Evolutionary conservation across 2,797 vertebrate species (phyloP).

Genomic region (Discoglossus pictus): DNA sequence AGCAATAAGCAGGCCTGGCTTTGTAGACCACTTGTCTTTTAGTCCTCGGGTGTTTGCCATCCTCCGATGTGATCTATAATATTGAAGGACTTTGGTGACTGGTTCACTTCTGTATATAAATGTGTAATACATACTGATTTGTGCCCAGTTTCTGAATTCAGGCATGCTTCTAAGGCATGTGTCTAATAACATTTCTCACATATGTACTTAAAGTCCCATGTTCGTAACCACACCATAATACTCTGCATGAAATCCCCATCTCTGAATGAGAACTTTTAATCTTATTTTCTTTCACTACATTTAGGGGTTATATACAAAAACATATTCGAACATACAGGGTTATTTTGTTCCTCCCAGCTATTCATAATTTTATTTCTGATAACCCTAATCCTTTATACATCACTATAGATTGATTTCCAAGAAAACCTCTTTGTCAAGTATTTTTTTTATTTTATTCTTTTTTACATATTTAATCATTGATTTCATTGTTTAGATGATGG

Average conservation of each 20-base stretch:
- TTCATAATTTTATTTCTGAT: no score
- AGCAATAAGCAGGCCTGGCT: constrained; percentile 28
- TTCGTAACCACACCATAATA: background rate
- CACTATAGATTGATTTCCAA: background rate
- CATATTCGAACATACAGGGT: no score
- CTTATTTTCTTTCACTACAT: no score
- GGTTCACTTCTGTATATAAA: constrained; percentile 40
- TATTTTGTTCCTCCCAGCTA: no score
- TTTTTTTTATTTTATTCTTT: no score
- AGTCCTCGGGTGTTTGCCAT: no score
- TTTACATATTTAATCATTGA: constrained; percentile 10
- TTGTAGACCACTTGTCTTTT: background rate
- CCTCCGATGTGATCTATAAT: background rate
- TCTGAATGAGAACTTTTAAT: no score
- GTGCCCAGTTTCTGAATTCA: background rate
- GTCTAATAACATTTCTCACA: no score
- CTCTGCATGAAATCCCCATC: background rate
- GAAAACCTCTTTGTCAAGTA: no score
- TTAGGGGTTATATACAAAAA: no score
- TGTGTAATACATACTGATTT: background rate
- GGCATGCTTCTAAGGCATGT: background rate
- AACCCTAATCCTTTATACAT: background rate
- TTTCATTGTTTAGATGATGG: background rate
- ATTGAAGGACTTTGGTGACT: constrained; percentile 26
- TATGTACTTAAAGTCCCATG: background rate